These are phyloP conservation scores for Aselliscus stoliczkanus DNA, from an alignment of 2,797 vertebrate species.

Conservation along the genomic window DNA sequence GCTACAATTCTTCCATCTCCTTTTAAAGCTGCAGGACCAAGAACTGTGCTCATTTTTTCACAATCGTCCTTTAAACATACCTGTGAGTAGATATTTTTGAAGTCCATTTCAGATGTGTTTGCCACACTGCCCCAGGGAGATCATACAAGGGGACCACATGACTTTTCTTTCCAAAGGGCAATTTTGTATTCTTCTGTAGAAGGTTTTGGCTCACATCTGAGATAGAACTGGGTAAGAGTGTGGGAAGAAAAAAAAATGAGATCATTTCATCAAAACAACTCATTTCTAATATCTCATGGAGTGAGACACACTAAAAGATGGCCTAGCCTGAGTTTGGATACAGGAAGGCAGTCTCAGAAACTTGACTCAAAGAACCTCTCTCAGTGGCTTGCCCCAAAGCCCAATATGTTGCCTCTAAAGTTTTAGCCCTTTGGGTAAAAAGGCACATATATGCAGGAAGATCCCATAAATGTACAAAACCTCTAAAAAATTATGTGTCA, in stretches of 20 bases:
- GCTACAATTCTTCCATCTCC: background rate
- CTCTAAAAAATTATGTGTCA: background rate
- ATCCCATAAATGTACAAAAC: background rate
- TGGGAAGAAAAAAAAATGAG: background rate
- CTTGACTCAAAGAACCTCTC: background rate
- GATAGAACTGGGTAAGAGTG: background rate
- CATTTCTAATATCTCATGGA: background rate
- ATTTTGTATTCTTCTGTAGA: background rate
- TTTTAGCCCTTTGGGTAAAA: background rate
- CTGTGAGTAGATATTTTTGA: background rate
- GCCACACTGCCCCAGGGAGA: background rate
- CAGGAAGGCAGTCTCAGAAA: background rate
- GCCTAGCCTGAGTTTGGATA: background rate
- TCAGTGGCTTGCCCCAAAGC: background rate
- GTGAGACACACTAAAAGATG: background rate
- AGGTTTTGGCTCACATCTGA: background rate
- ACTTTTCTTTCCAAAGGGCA: background rate
- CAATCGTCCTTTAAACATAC: background rate
- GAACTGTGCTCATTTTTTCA: background rate
- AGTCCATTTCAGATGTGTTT: background rate
- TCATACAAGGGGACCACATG: background rate
- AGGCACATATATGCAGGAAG: background rate
- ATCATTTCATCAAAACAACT: background rate
- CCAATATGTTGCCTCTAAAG: background rate
- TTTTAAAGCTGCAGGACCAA: background rate